Evolutionary conservation across 2,113 vertebrate species (phyloP), one percentile per base, ranked within the genome.

Genomic region (Calidris pugnax): DNA sequence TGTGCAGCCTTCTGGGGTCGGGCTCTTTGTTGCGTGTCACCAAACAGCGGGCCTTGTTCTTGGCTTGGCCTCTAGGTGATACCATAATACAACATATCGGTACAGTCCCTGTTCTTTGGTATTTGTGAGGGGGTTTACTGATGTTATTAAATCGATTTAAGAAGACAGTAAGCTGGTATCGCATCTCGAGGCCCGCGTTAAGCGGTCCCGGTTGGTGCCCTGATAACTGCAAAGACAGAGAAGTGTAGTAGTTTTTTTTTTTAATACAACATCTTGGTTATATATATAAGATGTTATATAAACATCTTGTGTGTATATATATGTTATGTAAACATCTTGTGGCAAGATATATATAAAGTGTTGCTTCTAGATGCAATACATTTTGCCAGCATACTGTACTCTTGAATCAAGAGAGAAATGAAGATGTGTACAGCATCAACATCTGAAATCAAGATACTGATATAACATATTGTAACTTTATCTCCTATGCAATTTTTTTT

Each of bases 11-110:
- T 14, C 23, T 33, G 84, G 3, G n/a, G 23, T 4, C 14, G 2
- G 26, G 43, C 37, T 32, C 3, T 78, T 21, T 8, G 0, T 9
- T 24, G 27, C 5, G 0, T 12, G 45, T 7, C 11, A 0, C 5
- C 9, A 26, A 4, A 2, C 51, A 2, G 30, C 0, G 39, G 15
- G n/a, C 5, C 14, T 24, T 15, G 0, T 72, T 72, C 92, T 43
- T 9, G 26, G 7, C 7, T 77, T 22, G 76, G 87, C 95, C 93
- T 90, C 88, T 96, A 94, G 95, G 90, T 92, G 96, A 56, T 96
- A 26, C 93, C 68, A 19, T 39, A 78, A 14, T 9, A 63, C 95
- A 83, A 6, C 59, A 9, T 30, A 2, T 88, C 28, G 0, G 28
- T 1, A 0, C 1, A 1, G 23, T 10, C 57, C 3, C 4, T 10